Evolutionary conservation across 2,888 invertebrate genomes (phyloP), one percentile per base, ranked within the genome.

Genomic region (Hydrotaea cyrtoneurina): DNA sequence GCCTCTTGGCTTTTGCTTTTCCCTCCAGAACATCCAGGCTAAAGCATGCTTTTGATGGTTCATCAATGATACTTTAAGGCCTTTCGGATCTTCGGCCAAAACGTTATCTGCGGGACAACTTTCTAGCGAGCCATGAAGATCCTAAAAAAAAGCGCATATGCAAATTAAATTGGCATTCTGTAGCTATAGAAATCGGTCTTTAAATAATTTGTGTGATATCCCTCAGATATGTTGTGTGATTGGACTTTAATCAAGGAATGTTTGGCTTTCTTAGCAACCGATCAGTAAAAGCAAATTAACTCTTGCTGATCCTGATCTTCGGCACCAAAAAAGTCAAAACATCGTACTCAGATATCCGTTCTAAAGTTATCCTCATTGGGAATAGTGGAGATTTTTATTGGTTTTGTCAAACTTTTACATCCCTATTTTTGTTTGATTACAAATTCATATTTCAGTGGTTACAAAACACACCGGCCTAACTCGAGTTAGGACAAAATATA

Each of bases 1-100:
- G 0, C 98, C 98, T 46, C 95, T 93, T 0, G 97, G 96, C 74
- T 95, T 95, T 91, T 97, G 96, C n/a, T 93, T 93, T 93, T 99
- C 99, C 21, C 98, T 93, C 98, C 98, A 98, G 21, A 94, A 89
- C 88, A 99, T 93, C 98, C 98, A 99, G 13, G 96, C 94, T 0
- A 99, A 92, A 0, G 97, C 98, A 88, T 96, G 95, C 86, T 94
- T 93, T 92, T 98, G 98, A 92, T 98, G 98, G 11, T 94, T 93
- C 96, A 98, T 96, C 3, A 98, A 93, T 10, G 92, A 86, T 0
- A 96, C 93, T 88, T 93, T 94, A 0, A 98, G 91, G 0, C 94
- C 95, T 36, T 90, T 89, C 0, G 97, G 96, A 86, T 95, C 94
- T 10, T 93, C 91, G 0, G 94, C 95, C 31, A 93, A 90, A 11